Base-by-base conservation (phyloP, 2,888 invertebrate species). In the Dichetophora obliterata region DNA sequence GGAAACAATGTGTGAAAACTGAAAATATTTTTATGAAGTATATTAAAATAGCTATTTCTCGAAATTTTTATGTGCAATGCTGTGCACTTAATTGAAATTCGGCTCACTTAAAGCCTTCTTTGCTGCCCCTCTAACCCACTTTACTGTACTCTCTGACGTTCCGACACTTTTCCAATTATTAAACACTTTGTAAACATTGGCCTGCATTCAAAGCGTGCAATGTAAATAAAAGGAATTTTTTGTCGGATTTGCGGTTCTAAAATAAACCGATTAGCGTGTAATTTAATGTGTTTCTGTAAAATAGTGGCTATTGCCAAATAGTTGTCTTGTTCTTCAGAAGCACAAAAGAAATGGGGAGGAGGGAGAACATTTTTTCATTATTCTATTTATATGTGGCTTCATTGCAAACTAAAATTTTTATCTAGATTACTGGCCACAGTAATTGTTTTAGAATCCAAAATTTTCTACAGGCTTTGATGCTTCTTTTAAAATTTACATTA, bases 201-300 rank as follows among this genome's bases (percentile, higher is more conserved):
- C 27, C 9, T 14, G 11, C 27, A 34, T 43, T 27, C 22, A 48
- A 22, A 22, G 24, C 63, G 3, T 50, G 9, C 68, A 16, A 68
- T 48, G n/a, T 65, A 65, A 19, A 34, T 65, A n/a, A 19, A n/a
- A 65, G 37, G 63, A 65, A 65, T 34, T 63, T 34, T 65, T 19
- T 65, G n/a, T 54, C n/a, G 34, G 11, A 27, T 27, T 16, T 5
- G 16, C 5, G 48, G 16, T 24, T 68, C 50, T 50, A 50, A 68
- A 68, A 52, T 68, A 50, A 11, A 68, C 50, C 43, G 50, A 68
- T 68, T 68, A 68, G 48, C 50, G 50, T 48, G 27, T 27, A 52
- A 50, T 52, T 24, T 68, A 48, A 68, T 48, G 27, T 50, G 5
- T 50, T 68, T 24, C 16, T 34, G 50, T 14, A 19, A 9, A 5